A percentile compares a stretch with the other conserved stretches of the same genome.
Conservation (phyloP, 2,113 vertebrate genomes). For the Hippocampus zosterae region DNA sequence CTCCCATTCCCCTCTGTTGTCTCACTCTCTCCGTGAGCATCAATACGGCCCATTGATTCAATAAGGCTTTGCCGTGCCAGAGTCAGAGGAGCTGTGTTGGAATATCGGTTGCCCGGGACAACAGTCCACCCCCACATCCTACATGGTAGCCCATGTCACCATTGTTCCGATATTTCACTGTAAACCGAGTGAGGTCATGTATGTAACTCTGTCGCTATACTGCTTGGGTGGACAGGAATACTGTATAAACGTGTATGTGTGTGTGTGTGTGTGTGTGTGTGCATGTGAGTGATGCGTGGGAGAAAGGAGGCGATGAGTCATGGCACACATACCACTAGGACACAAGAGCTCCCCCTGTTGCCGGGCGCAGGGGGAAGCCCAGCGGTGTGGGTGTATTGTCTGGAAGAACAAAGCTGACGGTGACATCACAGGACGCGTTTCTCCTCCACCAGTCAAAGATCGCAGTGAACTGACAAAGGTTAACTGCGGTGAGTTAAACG, state of each 20-base stretch:
- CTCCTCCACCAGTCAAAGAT: conserved; percentile 40
- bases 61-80: conserved; percentile 31
- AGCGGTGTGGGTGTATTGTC: conserved; percentile 73
- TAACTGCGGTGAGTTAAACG: too few relatives aligned
- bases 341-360: conserved; percentile 78
- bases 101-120: conserved; percentile 59
- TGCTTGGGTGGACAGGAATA: conserved; percentile 4
- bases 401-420: conserved; percentile 44
- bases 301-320: conserved; percentile 72
- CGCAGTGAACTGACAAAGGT: not conserved
- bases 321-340: conserved; percentile 64
- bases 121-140: conserved; percentile 51
- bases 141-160: conserved; percentile 38
- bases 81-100: conserved; percentile 62
- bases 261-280: conserved; percentile 3
- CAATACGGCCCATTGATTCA: conserved; percentile 68
- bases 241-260: conserved; percentile 13
- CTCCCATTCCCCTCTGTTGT: conserved; percentile 32
- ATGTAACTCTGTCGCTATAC: conserved; percentile 18
- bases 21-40: conserved; percentile 54
- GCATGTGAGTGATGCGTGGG: conserved; percentile 41
- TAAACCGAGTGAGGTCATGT: conserved; percentile 25
- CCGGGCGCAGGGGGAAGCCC: conserved; percentile 61
- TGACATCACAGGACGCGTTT: conserved; percentile 62
- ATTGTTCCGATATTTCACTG: conserved; percentile 47